These are phyloP conservation scores for Entomobrya proxima DNA, from an alignment of 2,888 invertebrate species.

Conservation along the genomic window DNA sequence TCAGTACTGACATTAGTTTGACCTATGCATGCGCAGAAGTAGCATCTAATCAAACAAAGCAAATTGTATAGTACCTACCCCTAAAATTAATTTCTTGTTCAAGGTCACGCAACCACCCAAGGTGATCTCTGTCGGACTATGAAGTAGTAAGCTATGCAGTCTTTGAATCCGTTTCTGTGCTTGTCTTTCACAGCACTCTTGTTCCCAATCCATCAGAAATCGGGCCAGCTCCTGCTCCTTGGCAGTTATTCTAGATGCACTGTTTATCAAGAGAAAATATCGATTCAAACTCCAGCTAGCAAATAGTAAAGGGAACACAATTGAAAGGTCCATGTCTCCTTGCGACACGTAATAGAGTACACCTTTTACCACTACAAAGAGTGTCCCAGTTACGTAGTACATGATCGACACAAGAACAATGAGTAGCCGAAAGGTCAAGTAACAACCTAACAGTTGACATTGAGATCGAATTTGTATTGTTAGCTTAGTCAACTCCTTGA, in stretches of 20 bases:
- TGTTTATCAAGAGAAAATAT: conserved; percentile 11
- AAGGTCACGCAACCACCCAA: conserved; percentile 35
- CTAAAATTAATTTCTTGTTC: conserved; percentile 33
- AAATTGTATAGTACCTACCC: neutral
- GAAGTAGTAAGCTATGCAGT: neutral
- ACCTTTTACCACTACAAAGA: neutral
- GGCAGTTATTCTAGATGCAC: conserved; percentile 10
- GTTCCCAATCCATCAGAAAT: neutral
- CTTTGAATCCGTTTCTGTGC: conserved; percentile 12
- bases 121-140: conserved; percentile 37
- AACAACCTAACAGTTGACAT: conserved; percentile 19
- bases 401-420: neutral
- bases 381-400: conserved; percentile 25
- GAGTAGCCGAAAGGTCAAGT: neutral
- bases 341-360: neutral
- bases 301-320: conserved; percentile 2
- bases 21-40: neutral
- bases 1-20: too few species aligned
- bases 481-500: conserved; percentile 5
- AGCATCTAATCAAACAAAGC: too few species aligned
- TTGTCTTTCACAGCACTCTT: neutral
- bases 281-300: conserved; percentile 7
- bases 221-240: neutral
- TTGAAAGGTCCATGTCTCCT: neutral
- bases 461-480: neutral